These are phyloP conservation scores for Centropus unirufus DNA, from an alignment of 2,113 vertebrate species.

Conservation along the genomic window DNA sequence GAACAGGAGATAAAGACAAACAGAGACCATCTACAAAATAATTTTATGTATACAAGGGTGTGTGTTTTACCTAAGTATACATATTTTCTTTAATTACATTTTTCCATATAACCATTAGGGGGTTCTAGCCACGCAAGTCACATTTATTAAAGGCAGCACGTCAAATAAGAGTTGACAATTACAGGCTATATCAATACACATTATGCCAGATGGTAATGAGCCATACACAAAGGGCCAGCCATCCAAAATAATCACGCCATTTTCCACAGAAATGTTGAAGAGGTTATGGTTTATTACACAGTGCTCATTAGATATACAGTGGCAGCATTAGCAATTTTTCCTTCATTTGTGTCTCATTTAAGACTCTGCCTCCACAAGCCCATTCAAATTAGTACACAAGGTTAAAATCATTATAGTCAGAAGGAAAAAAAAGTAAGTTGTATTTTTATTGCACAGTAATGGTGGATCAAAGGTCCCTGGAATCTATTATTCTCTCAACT, in stretches of 20 bases:
- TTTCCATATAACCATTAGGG: slow-evolving; percentile 81
- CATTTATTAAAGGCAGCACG: slow-evolving; percentile 96
- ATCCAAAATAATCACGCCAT: slow-evolving; percentile 86
- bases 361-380: slow-evolving; percentile 78
- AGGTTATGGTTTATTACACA: slow-evolving; percentile 90
- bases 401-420: slow-evolving; percentile 81
- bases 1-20: not conserved
- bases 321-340: slow-evolving; percentile 83
- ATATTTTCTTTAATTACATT: slow-evolving; percentile 76
- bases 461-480: slow-evolving; percentile 74
- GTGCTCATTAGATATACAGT: slow-evolving; percentile 84
- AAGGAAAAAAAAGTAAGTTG: slow-evolving; percentile 55
- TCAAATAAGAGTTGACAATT: slow-evolving; percentile 96
- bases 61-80: slow-evolving; percentile 61
- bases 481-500: slow-evolving; percentile 74
- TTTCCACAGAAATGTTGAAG: slow-evolving; percentile 85
- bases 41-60: slow-evolving; percentile 21
- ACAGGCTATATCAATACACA: slow-evolving; percentile 95
- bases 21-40: slow-evolving; percentile 11
- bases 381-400: slow-evolving; percentile 82
- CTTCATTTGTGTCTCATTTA: slow-evolving; percentile 84
- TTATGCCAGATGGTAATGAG: slow-evolving; percentile 93
- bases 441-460: slow-evolving; percentile 79
- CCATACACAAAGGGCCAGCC: slow-evolving; percentile 84
- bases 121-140: slow-evolving; percentile 84